phyloP scores from a whole-genome alignment of 2,888 invertebrate species.

The Ormyrus pomaceus region DNA sequence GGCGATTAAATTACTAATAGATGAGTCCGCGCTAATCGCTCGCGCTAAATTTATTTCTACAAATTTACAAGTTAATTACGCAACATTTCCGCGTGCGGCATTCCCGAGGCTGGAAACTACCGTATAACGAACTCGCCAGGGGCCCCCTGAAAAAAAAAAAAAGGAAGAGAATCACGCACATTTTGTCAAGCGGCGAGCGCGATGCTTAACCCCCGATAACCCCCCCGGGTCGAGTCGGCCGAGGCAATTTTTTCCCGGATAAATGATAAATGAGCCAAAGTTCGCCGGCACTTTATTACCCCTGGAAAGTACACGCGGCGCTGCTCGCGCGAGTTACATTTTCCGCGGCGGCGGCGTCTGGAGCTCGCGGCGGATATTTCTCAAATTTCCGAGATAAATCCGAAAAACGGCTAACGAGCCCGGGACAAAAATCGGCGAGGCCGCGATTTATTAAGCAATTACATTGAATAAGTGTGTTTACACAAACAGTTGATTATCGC shows the following conservation, averaged over 20 bases:
- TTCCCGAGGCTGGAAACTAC: too few species aligned
- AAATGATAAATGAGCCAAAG: conserved; percentile 47
- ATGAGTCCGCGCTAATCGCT: not conserved
- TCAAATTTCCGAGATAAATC: conserved; percentile 41
- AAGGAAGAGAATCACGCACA: conserved; percentile 3
- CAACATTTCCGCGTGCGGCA: conserved; percentile 1
- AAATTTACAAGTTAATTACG: conserved; percentile 26
- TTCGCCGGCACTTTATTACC: conserved; percentile 41
- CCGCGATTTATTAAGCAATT: conserved; percentile 54
- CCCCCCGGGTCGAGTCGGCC: not conserved
- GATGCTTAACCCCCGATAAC: conserved; percentile 29
- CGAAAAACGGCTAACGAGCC: not conserved
- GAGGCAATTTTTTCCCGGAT: conserved; percentile 24
- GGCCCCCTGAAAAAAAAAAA: not conserved
- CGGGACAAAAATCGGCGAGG: conserved; percentile 34
- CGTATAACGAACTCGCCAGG: too few species aligned
- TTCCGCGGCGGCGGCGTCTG: not conserved
- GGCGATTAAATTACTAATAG: conserved; percentile 37
- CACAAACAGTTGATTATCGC: conserved; percentile 50
- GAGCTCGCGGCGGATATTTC: conserved; percentile 30
- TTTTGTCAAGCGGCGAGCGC: conserved; percentile 8
- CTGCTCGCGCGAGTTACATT: conserved; percentile 16
- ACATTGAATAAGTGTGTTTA: conserved; percentile 55
- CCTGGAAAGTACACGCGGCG: not conserved
- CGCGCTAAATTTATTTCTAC: not conserved